Evolutionary conservation across 2,113 vertebrate genomes (phyloP).

Genomic region (Zootoca vivipara): DNA sequence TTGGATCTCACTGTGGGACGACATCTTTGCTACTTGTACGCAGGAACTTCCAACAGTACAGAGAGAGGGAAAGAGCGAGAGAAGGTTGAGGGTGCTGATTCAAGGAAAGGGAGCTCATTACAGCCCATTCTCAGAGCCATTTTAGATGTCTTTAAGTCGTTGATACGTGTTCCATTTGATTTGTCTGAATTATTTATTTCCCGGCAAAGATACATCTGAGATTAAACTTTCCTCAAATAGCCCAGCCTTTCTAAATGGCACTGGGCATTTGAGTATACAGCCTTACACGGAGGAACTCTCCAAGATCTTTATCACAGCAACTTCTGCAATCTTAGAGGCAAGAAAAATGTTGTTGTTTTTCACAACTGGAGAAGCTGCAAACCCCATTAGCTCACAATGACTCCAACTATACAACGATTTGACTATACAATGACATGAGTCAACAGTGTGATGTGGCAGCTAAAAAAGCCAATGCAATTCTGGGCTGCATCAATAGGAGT

Average conservation of each 20-base stretch:
- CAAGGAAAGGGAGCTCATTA: background rate
- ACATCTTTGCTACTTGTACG: background rate
- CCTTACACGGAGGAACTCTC: background rate
- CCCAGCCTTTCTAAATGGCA: background rate
- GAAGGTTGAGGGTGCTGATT: background rate
- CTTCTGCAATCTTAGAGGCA: background rate
- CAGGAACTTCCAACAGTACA: background rate
- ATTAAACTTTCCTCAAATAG: background rate
- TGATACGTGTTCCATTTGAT: background rate
- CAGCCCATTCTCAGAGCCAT: background rate
- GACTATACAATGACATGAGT: too few relatives aligned
- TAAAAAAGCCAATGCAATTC: too few relatives aligned
- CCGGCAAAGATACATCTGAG: background rate
- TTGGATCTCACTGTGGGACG: fast-evolving
- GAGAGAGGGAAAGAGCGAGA: background rate
- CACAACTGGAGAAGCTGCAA: background rate
- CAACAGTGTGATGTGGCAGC: too few relatives aligned
- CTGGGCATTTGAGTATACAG: background rate
- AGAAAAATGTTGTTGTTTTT: background rate
- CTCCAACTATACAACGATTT: background rate
- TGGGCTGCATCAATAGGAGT: too few relatives aligned
- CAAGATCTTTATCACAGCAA: too few relatives aligned
- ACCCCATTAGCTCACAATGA: background rate
- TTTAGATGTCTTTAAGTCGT: background rate
- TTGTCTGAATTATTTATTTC: background rate